Percentiles rank a stretch among this genome's conserved stretches.
These are phyloP conservation scores for Hipposideros armiger DNA, from an alignment of 2,113 vertebrate species.

Conservation along the genomic window DNA sequence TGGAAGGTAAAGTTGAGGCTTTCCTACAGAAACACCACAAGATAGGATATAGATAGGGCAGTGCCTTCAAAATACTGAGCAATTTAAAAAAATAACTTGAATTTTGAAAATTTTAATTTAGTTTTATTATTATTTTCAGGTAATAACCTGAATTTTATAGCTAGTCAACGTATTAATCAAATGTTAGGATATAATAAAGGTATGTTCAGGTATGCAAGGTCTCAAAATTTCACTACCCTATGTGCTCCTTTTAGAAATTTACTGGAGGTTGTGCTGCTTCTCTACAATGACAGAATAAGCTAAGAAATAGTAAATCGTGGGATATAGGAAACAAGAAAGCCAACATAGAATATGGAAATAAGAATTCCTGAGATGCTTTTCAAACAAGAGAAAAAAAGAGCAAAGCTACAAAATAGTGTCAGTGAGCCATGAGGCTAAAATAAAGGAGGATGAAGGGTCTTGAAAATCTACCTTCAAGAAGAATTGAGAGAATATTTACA, in stretches of 20 bases:
- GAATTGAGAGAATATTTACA: background rate
- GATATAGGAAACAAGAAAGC: background rate
- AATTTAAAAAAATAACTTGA: no score
- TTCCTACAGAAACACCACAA: background rate
- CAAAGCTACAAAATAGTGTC: background rate
- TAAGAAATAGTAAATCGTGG: background rate
- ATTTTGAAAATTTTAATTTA: no score
- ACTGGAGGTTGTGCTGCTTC: background rate
- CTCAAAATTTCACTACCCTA: background rate
- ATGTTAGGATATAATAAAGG: background rate
- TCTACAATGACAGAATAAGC: background rate
- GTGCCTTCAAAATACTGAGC: background rate
- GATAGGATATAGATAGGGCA: background rate
- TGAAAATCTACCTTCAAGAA: background rate
- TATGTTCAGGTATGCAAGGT: background rate
- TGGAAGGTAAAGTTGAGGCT: background rate
- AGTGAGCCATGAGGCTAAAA: background rate
- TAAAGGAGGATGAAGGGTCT: background rate
- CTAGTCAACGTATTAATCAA: background rate
- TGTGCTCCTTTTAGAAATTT: background rate
- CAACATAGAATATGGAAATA: background rate
- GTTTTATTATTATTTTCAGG: no score
- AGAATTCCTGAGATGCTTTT: background rate
- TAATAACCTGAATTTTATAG: no score
- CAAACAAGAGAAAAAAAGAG: background rate